Evolutionary conservation across 2,888 invertebrate genomes (phyloP).

Genomic region (Polylopha cassiicola): DNA sequence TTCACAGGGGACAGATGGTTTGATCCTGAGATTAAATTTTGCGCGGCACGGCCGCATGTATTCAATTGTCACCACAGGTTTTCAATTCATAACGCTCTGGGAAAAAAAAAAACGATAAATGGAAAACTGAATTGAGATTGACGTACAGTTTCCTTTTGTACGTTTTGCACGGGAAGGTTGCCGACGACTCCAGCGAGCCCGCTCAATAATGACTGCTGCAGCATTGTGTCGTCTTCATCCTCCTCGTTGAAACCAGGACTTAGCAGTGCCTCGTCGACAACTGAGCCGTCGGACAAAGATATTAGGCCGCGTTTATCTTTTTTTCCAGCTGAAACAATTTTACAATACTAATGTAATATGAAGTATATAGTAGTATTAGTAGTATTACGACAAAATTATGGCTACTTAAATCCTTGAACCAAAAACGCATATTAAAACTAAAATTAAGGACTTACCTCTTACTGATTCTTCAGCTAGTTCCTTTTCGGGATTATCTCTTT

Average conservation of each 20-base stretch:
- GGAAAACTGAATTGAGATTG: too few species aligned
- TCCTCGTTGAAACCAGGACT: slow-evolving; percentile 53
- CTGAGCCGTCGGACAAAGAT: slow-evolving; percentile 80
- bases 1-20: too few species aligned
- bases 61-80: too few species aligned
- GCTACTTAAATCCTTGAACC: too few species aligned
- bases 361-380: not conserved
- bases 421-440: too few species aligned
- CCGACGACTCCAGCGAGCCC: slow-evolving; percentile 85
- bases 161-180: slow-evolving; percentile 76
- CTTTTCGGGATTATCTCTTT: slow-evolving; percentile 70
- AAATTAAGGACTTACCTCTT: too few species aligned
- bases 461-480: slow-evolving; percentile 55
- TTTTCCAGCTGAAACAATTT: slow-evolving; percentile 52
- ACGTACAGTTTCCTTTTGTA: slow-evolving; percentile 79
- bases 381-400: too few species aligned
- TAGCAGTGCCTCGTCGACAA: slow-evolving; percentile 80
- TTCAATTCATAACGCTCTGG: too few species aligned
- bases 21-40: too few species aligned
- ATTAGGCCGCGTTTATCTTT: slow-evolving; percentile 82
- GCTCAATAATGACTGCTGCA: slow-evolving; percentile 75
- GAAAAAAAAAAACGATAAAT: too few species aligned
- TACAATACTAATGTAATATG: slow-evolving; percentile 1
- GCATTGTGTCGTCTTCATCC: slow-evolving; percentile 52
- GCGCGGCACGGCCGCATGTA: too few species aligned